These are phyloP conservation scores for Artibeus jamaicensis DNA, from an alignment of 2,797 vertebrate genomes.

Conservation along the genomic window DNA sequence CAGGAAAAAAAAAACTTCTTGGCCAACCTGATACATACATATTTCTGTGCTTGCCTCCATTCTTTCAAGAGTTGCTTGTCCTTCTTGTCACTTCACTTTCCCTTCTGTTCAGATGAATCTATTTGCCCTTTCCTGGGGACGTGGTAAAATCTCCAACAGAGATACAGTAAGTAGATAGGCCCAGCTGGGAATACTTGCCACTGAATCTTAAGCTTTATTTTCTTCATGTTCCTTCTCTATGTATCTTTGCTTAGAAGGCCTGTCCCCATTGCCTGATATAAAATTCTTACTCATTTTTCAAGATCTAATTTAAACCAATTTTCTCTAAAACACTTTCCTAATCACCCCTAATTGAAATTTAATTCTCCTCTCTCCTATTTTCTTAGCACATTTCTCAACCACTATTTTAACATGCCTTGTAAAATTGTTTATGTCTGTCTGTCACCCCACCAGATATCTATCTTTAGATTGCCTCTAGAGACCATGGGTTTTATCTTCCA, in stretches of 20 bases:
- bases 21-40: no score
- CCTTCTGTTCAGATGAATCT: neutral
- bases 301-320: slow-evolving; percentile 32
- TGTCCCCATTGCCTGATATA: neutral
- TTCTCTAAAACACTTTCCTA: slow-evolving; percentile 10
- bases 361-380: slow-evolving; percentile 14
- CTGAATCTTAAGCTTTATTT: neutral
- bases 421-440: neutral
- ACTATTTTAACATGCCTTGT: neutral
- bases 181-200: neutral
- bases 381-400: neutral
- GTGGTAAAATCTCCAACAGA: neutral
- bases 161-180: neutral
- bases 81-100: neutral
- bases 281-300: slow-evolving; percentile 15
- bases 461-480: neutral
- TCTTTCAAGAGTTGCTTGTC: neutral
- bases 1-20: no score
- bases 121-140: neutral
- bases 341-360: slow-evolving; percentile 22
- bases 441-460: neutral
- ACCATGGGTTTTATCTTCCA: neutral
- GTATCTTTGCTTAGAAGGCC: neutral
- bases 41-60: neutral
- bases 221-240: neutral